Conservation (phyloP, 53 echinoderm and acorn worm genomes). For the Pentamera pediparva region DNA sequence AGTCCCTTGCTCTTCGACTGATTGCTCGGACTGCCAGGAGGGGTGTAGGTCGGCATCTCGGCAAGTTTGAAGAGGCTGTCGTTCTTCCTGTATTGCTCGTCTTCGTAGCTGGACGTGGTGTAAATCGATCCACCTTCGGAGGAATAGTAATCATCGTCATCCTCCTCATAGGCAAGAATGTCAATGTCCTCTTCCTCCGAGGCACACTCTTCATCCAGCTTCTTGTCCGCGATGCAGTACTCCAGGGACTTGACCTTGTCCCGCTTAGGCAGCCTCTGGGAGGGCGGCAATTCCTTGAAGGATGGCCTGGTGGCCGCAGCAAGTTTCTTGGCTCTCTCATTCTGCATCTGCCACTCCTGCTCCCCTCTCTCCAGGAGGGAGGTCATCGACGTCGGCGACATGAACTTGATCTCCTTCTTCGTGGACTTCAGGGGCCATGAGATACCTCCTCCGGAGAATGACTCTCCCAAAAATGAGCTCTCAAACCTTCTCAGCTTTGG, state of each 20-base stretch:
- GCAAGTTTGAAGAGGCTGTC: slow-evolving; percentile 6
- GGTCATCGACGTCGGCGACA: not conserved
- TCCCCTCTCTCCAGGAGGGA: not conserved
- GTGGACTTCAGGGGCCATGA: slow-evolving; percentile 10
- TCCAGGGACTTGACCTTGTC: slow-evolving; percentile 23
- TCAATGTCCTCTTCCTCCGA: slow-evolving; percentile 4
- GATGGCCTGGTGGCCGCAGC: not conserved
- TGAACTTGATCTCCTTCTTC: slow-evolving; percentile 16
- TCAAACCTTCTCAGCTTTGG: not conserved
- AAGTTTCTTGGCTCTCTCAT: not conserved
- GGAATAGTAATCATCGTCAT: slow-evolving; percentile 10
- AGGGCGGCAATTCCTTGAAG: slow-evolving; percentile 9
- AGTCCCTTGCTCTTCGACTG: not conserved
- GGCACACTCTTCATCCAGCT: not conserved
- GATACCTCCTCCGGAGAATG: not conserved
- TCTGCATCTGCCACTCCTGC: not conserved
- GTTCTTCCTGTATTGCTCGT: slow-evolving; percentile 12
- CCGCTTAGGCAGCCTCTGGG: not conserved
- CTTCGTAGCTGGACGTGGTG: slow-evolving; percentile 19
- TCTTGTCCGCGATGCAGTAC: slow-evolving; percentile 18
- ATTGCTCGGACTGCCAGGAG: too few relatives aligned
- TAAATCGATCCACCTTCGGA: slow-evolving; percentile 5
- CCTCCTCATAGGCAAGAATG: not conserved
- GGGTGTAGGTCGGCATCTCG: too few relatives aligned
- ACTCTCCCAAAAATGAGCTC: not conserved